Evolutionary conservation across 2,113 vertebrate genomes (phyloP).

Genomic region (Vulpes lagopus): DNA sequence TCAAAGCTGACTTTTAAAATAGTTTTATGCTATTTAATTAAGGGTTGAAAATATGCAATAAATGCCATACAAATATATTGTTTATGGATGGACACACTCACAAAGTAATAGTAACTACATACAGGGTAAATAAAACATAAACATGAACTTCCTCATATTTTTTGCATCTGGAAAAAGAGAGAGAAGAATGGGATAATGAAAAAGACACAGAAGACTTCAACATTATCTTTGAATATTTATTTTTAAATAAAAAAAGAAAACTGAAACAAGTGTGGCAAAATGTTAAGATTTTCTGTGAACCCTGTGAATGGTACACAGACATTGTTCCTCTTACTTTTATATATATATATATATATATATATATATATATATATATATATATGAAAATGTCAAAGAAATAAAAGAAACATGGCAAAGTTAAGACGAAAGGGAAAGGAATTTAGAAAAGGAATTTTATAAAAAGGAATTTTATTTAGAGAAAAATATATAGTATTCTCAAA

Average conservation of each 20-base stretch:
- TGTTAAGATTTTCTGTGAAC: neutral
- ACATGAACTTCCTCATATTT: neutral
- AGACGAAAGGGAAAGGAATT: neutral
- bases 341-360: neutral
- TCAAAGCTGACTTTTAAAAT: neutral
- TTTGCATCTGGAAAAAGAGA: neutral
- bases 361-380: neutral
- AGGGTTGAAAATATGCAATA: neutral
- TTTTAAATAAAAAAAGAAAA: neutral
- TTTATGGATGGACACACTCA: neutral
- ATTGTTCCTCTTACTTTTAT: neutral
- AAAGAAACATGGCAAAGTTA: neutral
- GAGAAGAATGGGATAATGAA: neutral
- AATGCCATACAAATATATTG: neutral
- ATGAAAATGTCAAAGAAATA: neutral
- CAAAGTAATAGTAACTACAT: neutral
- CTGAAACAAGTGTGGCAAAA: neutral
- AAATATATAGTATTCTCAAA: neutral
- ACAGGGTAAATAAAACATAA: neutral
- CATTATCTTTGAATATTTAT: neutral
- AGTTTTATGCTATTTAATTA: neutral
- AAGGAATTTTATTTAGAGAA: neutral
- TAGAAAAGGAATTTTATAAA: neutral
- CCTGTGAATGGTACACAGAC: neutral
- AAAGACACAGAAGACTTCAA: neutral